Evolutionary conservation across 2,888 invertebrate species (phyloP), one percentile per base, ranked within the genome.

Genomic region (Cephus rjabovi): DNA sequence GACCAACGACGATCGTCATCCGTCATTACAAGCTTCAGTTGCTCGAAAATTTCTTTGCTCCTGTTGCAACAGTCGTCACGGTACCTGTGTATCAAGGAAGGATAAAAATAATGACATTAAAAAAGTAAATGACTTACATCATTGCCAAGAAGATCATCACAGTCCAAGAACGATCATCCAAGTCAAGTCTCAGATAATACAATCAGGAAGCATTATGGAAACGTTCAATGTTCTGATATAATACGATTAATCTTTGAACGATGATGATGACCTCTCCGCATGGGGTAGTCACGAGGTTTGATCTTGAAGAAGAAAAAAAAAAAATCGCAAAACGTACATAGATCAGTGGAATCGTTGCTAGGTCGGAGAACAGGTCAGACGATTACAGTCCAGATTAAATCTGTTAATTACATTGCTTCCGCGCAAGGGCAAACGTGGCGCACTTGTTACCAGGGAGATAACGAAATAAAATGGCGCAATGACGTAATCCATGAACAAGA

Each of bases 291-390:
- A 77, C 56, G 37, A 73, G 40, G 33, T n/a, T 30, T 75, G 37
- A 4, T 12, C 35, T 76, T 78, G 33, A 33, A 33, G 30, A 30
- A 30, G 30, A 31, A 1, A 75, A 77, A 78, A 77, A 78, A 2
- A 23, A 56, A 40, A 23, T 56, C 9, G 6, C 9, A 76, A 73
- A 73, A 73, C 37, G 76, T 31, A n/a, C 37, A 12, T 33, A 69
- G 73, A 37, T 34, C 77, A 83, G 83, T 89, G 88, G 88, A 89
- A 89, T 87, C 83, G 84, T 89, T 87, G 81, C 81, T 79, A 80
- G 87, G 87, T 88, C 86, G 86, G 77, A 85, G 86, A 80, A 79
- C 82, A 79, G 77, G 80, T 56, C 56, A 56, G 79, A 80, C 74
- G 79, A 78, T 76, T 73, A 77, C 79, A 40, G 74, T 76, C 73